Evolutionary conservation across 2,888 invertebrate genomes (phyloP), one percentile per base, ranked within the genome.

Genomic region (Anoplius nigerrimus): DNA sequence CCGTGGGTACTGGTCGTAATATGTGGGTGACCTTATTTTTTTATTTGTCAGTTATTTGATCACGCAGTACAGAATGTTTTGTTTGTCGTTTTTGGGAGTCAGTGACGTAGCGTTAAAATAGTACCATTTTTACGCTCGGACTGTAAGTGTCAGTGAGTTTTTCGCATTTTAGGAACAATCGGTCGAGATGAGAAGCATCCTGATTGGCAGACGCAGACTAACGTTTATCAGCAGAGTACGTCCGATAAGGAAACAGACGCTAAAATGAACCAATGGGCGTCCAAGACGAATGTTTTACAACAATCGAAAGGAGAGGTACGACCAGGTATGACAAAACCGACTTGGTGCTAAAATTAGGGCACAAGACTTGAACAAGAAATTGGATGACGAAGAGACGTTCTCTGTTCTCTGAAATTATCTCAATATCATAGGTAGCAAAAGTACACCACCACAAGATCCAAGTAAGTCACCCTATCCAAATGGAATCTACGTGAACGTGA

Each of bases 201-300:
- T 18, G 61, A 74, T 48, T 76, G 78, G 76, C 55, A 56, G 45
- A 60, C 75, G 18, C 69, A 63, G 55, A 74, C 74, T 0, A 74
- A 79, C 53, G 43, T 78, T 16, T 65, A 79, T 61, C 69, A 75
- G 22, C 75, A 66, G 55, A 78, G 69, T 15, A 73, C 74, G 5
- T 61, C 66, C 48, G 70, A 75, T 34, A 76, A 22, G 16, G 72
- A 75, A 21, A 62, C 66, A 5, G 80, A 83, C 52, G 53, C 64
- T 1, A 85, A 80, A 59, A 60, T 80, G 61, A 61, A 81, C 42
- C 74, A 76, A n/a, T 83, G 81, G 85, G 55, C 66, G 15, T 72
- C 71, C 51, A 82, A 72, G 22, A 76, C 79, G 5, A 82, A 82
- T 60, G 54, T 80, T 16, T 78, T 75, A 21, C 55, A 64, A n/a